These are phyloP conservation scores for Gryllus bimaculatus DNA, from an alignment of 1,140 invertebrate species.

Conservation along the genomic window DNA sequence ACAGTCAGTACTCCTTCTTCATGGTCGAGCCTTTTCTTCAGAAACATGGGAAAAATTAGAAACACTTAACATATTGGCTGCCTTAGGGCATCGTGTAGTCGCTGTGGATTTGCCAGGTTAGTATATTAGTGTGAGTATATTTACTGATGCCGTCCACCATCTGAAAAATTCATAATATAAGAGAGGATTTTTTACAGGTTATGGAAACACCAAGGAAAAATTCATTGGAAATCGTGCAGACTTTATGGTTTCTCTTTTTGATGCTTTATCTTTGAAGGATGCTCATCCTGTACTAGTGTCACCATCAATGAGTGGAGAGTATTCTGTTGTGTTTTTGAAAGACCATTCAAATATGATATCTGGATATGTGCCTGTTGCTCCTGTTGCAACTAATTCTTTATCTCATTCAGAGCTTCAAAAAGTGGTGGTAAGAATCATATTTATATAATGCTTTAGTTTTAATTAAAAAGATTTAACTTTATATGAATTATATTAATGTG, in stretches of 20 bases:
- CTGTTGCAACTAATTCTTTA: constrained; percentile 31
- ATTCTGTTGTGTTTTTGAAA: constrained; percentile 35
- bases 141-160: neutral
- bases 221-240: constrained; percentile 21
- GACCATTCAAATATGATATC: constrained; percentile 25
- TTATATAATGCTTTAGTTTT: constrained; percentile 14
- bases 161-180: neutral
- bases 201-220: constrained; percentile 25
- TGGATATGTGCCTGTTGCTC: constrained; percentile 38
- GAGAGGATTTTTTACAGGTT: constrained; percentile 26
- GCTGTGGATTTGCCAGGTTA: constrained; percentile 39
- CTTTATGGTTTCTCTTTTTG: constrained; percentile 31
- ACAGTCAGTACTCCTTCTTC: constrained; percentile 33
- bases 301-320: constrained; percentile 41
- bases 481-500: too few species aligned
- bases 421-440: constrained; percentile 21
- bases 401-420: constrained; percentile 19
- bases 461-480: too few species aligned
- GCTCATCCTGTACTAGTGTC: constrained; percentile 33
- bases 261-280: constrained; percentile 23
- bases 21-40: constrained; percentile 36
- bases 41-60: constrained; percentile 34
- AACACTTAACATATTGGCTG: constrained; percentile 33
- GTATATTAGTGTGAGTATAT: neutral
- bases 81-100: constrained; percentile 33